Evolutionary conservation across 1,140 invertebrate genomes (phyloP).

Genomic region (Portunus trituberculatus): DNA sequence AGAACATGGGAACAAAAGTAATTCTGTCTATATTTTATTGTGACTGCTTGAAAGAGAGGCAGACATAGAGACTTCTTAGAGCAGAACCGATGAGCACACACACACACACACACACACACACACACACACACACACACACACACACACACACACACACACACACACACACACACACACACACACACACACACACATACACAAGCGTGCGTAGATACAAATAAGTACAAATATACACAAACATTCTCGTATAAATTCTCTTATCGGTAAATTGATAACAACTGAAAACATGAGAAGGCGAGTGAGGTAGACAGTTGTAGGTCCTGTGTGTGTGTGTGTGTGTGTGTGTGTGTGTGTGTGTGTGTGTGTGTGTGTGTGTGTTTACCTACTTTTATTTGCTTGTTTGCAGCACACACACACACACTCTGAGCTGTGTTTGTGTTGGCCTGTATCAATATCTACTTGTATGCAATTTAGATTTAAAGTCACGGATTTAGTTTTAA

Average conservation of each 20-base stretch:
- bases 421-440: no score
- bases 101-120: background rate
- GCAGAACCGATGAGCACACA: no score
- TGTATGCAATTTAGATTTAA: no score
- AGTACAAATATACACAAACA: background rate
- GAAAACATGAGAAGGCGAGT: background rate
- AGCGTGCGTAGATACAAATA: background rate
- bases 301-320: background rate
- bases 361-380: background rate
- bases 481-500: background rate
- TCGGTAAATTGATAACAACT: background rate
- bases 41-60: no score
- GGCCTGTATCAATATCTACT: no score
- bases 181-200: background rate
- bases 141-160: slow-evolving; percentile 18
- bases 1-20: no score
- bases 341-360: slow-evolving; percentile 1
- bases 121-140: slow-evolving; percentile 17
- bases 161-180: slow-evolving; percentile 28
- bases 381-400: background rate
- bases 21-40: no score
- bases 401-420: background rate
- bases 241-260: background rate
- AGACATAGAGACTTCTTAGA: no score
- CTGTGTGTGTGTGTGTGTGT: slow-evolving; percentile 45